These are phyloP conservation scores for Esox masquinongy DNA, from an alignment of 2,797 vertebrate genomes.

Conservation along the genomic window DNA sequence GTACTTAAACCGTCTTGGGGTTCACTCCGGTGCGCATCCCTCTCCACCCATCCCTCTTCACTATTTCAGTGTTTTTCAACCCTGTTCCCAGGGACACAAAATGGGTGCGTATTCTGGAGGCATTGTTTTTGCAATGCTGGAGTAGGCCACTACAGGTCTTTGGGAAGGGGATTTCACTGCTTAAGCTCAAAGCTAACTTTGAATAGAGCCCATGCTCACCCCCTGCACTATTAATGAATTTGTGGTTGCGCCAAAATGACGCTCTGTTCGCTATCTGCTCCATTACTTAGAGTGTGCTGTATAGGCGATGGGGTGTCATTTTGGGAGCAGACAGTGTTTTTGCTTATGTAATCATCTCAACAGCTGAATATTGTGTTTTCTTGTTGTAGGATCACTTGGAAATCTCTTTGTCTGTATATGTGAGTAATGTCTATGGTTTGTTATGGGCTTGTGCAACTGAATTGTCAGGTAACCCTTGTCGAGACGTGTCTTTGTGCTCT, in stretches of 20 bases:
- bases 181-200: not conserved
- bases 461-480: no score
- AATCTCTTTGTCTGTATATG: no score
- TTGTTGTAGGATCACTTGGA: not conserved
- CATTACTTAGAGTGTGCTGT: not conserved
- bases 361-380: not conserved
- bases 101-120: not conserved
- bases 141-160: not conserved
- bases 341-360: no score
- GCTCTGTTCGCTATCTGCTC: not conserved
- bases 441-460: no score
- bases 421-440: no score
- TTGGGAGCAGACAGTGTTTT: no score
- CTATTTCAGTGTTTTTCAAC: no score
- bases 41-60: no score
- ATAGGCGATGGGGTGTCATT: no score
- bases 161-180: not conserved
- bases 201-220: not conserved
- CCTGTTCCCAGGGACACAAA: no score
- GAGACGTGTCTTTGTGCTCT: no score
- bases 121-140: not conserved
- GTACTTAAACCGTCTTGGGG: no score
- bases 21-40: slow-evolving; percentile 2
- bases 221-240: not conserved
- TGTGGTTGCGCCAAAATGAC: not conserved